Percentiles rank a stretch among this genome's conserved stretches.
Evolutionary conservation across 1,140 invertebrate species (phyloP).

Genomic region (Neomicropteryx cornuta): DNA sequence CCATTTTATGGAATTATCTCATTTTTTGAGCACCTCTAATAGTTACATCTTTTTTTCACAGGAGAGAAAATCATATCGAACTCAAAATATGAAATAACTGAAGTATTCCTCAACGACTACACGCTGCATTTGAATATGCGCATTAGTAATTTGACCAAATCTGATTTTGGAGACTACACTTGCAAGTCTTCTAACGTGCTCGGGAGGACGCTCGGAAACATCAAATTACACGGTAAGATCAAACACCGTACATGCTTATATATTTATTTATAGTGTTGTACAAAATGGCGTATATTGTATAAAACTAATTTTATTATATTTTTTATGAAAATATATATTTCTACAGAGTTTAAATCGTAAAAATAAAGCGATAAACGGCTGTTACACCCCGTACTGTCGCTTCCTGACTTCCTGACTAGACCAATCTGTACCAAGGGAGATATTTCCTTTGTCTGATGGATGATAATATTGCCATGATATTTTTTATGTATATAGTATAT

Average conservation of each 20-base stretch:
- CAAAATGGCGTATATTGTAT: background rate
- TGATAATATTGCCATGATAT: too few species aligned
- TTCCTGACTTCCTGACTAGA: background rate
- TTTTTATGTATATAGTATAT: too few species aligned
- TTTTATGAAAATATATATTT: background rate
- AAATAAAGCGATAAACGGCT: background rate
- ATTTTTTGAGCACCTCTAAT: background rate
- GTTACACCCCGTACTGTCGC: background rate
- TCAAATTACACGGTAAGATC: conserved; percentile 59
- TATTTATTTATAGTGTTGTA: too few species aligned
- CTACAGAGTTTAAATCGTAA: background rate
- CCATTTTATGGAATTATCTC: background rate
- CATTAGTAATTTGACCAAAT: conserved; percentile 57
- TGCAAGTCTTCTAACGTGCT: conserved; percentile 66
- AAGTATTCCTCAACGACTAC: conserved; percentile 54
- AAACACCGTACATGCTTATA: too few species aligned
- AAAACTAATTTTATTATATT: background rate
- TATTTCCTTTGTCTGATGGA: too few species aligned
- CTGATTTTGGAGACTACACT: conserved; percentile 65
- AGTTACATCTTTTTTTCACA: background rate
- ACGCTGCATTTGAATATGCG: conserved; percentile 71
- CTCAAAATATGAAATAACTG: conserved; percentile 16
- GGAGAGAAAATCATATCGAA: conserved; percentile 1
- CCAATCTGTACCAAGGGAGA: too few species aligned
- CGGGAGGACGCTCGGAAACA: conserved; percentile 58